These are phyloP conservation scores for Odontocolon sp. DNA, from an alignment of 2,888 invertebrate genomes.

Conservation along the genomic window DNA sequence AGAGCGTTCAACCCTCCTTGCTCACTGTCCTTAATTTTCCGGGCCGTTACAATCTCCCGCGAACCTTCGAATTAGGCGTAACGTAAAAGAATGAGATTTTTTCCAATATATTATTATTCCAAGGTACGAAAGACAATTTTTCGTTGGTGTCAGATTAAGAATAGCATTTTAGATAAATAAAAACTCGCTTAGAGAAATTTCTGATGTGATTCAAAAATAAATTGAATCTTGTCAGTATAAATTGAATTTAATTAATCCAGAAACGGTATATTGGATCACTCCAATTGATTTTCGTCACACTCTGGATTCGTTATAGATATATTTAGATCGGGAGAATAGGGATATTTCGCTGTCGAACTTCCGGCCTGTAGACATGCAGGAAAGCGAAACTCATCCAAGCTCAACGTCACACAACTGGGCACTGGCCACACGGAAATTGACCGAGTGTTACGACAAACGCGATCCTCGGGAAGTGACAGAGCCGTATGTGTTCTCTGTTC, in stretches of 20 bases:
- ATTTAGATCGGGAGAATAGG: slow-evolving; percentile 2
- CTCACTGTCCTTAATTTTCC: slow-evolving; percentile 56
- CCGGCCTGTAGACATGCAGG: background rate
- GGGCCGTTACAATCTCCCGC: slow-evolving; percentile 43
- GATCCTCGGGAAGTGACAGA: slow-evolving; percentile 17
- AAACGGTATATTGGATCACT: background rate
- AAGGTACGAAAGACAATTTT: slow-evolving; percentile 10
- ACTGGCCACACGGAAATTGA: slow-evolving; percentile 54
- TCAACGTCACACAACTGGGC: slow-evolving; percentile 17
- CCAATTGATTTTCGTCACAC: no score
- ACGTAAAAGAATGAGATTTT: slow-evolving; percentile 44
- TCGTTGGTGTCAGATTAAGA: background rate
- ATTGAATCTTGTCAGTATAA: slow-evolving; percentile 6
- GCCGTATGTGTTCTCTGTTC: slow-evolving; percentile 20
- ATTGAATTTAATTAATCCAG: slow-evolving; percentile 48
- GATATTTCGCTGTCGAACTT: slow-evolving; percentile 14
- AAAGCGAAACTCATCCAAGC: slow-evolving; percentile 6
- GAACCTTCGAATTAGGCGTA: slow-evolving; percentile 11
- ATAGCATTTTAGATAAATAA: no score
- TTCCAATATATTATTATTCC: background rate
- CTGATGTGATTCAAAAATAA: slow-evolving; percentile 38
- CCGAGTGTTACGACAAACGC: slow-evolving; percentile 36
- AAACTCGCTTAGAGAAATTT: background rate
- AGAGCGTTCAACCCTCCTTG: slow-evolving; percentile 32
- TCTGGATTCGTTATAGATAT: no score